phyloP scores from a whole-genome alignment of 2,888 invertebrate genomes.

The Aromia moschata region DNA sequence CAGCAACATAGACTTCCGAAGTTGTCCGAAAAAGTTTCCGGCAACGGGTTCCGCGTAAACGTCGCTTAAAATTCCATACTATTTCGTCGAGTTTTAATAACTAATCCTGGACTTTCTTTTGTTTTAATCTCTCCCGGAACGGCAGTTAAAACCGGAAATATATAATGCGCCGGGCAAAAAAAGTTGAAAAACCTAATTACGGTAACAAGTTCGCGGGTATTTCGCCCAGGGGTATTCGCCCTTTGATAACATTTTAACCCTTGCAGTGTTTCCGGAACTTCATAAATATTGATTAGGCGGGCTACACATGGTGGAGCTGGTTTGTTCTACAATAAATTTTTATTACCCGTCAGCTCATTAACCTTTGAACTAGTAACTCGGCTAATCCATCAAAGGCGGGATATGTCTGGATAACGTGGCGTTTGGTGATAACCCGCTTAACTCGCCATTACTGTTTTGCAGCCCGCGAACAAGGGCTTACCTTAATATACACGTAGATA shows the following conservation, averaged over 20 bases:
- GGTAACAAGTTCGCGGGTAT: slow-evolving; percentile 50
- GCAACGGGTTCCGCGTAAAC: not conserved
- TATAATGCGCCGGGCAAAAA: slow-evolving; percentile 26
- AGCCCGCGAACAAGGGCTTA: no score
- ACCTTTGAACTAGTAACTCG: slow-evolving; percentile 12
- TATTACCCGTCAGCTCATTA: slow-evolving; percentile 24
- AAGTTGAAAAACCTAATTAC: slow-evolving; percentile 51
- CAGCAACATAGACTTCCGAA: not conserved
- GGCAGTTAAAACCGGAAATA: slow-evolving; percentile 25
- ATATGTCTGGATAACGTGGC: not conserved
- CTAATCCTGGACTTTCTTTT: slow-evolving; percentile 23
- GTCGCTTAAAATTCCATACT: not conserved
- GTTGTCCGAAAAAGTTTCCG: not conserved
- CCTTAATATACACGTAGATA: no score
- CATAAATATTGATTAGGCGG: slow-evolving; percentile 26
- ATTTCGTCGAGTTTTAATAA: slow-evolving; percentile 17
- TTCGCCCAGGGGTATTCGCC: slow-evolving; percentile 47
- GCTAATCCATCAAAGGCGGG: slow-evolving; percentile 15
- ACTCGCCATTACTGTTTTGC: not conserved
- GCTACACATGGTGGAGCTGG: slow-evolving; percentile 13
- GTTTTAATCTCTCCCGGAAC: slow-evolving; percentile 24
- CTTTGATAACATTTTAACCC: slow-evolving; percentile 49
- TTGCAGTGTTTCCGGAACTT: slow-evolving; percentile 29
- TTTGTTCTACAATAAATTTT: slow-evolving; percentile 19
- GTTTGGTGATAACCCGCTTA: not conserved